These are phyloP conservation scores for Acromyrmex heyeri DNA, from an alignment of 1,140 invertebrate species.

Conservation along the genomic window DNA sequence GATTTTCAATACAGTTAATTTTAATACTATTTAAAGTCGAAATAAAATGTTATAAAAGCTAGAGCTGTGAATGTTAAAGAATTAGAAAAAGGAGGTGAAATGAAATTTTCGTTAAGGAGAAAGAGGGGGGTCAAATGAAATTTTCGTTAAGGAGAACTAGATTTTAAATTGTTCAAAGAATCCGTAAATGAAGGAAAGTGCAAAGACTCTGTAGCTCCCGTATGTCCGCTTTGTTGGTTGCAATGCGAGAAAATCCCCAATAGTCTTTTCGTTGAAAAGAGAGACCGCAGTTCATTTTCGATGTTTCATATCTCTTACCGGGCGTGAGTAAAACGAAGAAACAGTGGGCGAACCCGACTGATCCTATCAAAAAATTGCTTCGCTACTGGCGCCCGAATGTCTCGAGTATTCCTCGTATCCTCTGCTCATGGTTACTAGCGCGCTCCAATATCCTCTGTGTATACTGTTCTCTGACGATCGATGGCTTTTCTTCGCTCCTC, in stretches of 20 bases:
- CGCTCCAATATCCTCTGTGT: constrained; percentile 64
- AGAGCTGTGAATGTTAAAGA: background rate
- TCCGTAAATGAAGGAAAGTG: background rate
- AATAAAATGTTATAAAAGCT: background rate
- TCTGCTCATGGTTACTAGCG: constrained; percentile 22
- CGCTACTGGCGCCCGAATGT: constrained; percentile 76
- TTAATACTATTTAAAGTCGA: background rate
- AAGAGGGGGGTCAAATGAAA: background rate
- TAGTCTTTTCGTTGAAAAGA: constrained; percentile 56
- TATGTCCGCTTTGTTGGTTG: constrained; percentile 27
- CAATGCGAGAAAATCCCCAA: constrained; percentile 70
- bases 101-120: background rate
- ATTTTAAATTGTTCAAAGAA: constrained; percentile 34
- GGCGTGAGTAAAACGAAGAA: constrained; percentile 68
- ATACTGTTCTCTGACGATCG: constrained; percentile 43
- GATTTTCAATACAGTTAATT: background rate
- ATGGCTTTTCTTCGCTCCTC: constrained; percentile 9
- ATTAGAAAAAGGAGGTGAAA: background rate
- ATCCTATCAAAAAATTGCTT: constrained; percentile 83
- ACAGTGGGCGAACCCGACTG: constrained; percentile 70
- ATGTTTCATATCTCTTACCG: constrained; percentile 66
- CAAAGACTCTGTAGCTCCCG: background rate
- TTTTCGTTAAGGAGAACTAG: constrained; percentile 9
- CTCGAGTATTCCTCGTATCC: constrained; percentile 57
- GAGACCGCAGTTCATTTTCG: constrained; percentile 69